These are phyloP conservation scores for Agrypnus murinus DNA, from an alignment of 2,888 invertebrate species.

Conservation along the genomic window DNA sequence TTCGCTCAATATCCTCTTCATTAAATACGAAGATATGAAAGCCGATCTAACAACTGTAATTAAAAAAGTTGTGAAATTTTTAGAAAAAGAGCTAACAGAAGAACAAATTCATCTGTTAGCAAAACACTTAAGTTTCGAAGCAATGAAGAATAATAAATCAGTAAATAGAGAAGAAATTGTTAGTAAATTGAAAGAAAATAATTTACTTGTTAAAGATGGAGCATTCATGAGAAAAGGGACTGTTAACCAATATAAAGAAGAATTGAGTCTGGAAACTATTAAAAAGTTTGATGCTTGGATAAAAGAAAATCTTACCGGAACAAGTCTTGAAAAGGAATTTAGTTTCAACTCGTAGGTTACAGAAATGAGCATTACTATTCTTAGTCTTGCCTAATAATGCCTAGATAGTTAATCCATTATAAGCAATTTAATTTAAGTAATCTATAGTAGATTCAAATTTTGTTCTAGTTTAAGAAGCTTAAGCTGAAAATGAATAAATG, in stretches of 20 bases:
- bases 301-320: neutral
- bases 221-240: conserved; percentile 63
- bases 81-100: conserved; percentile 6
- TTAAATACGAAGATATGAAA: neutral
- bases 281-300: conserved; percentile 65
- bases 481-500: too few species aligned
- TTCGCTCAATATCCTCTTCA: neutral
- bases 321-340: conserved; percentile 55
- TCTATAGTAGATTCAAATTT: too few species aligned
- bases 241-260: conserved; percentile 59
- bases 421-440: too few species aligned
- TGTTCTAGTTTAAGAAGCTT: too few species aligned
- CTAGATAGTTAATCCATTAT: too few species aligned
- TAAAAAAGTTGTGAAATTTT: too few species aligned
- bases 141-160: conserved; percentile 75
- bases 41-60: neutral
- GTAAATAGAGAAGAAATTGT: conserved; percentile 73
- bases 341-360: conserved; percentile 67
- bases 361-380: too few species aligned
- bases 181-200: neutral
- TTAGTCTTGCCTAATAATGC: too few species aligned
- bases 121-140: conserved; percentile 63
- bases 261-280: conserved; percentile 57
- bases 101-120: conserved; percentile 58
- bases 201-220: neutral